Conservation (phyloP, 2,888 invertebrate genomes). For the Drosophila phalerata region DNA sequence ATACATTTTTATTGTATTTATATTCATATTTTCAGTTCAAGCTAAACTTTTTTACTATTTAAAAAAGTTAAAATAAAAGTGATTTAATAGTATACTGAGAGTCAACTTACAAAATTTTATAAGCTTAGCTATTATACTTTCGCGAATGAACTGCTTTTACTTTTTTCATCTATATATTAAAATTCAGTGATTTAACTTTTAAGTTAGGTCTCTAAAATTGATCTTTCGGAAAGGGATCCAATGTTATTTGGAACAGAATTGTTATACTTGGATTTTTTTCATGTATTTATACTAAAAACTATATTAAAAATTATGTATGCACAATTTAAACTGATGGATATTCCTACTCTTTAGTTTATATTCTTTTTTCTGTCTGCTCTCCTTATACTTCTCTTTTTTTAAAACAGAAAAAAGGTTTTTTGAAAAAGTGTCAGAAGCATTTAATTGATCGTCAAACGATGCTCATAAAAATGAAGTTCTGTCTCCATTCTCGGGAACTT, state of each 20-base stretch:
- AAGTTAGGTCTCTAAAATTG: neutral
- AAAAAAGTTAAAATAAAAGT: too few relatives aligned
- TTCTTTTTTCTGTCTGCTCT: conserved; percentile 2
- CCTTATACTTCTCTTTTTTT: neutral
- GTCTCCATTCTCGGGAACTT: conserved; percentile 22
- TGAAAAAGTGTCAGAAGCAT: conserved; percentile 48
- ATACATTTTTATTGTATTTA: conserved; percentile 3
- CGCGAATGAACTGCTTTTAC: neutral
- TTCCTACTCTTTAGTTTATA: neutral
- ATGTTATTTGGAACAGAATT: neutral
- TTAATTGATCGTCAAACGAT: conserved; percentile 54
- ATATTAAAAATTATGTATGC: neutral
- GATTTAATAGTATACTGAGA: neutral
- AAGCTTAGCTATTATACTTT: neutral
- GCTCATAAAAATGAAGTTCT: conserved; percentile 42
- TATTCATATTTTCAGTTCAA: neutral
- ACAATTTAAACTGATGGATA: neutral
- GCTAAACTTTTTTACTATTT: too few relatives aligned
- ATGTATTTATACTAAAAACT: neutral
- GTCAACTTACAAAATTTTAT: neutral
- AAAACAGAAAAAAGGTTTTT: conserved; percentile 12
- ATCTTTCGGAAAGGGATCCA: neutral
- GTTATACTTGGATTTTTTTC: neutral
- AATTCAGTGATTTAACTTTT: neutral
- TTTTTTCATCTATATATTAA: neutral